These are phyloP conservation scores for Thalassaphorura encarpata DNA, from an alignment of 1,140 invertebrate species.

Conservation along the genomic window DNA sequence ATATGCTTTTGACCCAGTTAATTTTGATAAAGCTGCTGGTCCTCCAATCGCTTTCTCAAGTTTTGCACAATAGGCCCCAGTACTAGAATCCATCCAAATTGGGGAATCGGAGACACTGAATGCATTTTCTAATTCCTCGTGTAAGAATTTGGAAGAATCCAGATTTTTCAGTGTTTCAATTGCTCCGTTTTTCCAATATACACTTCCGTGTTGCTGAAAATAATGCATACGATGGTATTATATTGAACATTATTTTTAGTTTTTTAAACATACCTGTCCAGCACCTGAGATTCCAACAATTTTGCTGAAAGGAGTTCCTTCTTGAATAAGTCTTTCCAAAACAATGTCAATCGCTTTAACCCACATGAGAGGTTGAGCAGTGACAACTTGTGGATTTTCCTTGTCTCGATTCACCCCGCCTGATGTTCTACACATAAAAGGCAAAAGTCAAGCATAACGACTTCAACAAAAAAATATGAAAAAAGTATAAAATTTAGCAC, in stretches of 20 bases:
- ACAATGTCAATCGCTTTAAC: slow-evolving; percentile 88
- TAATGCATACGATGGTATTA: slow-evolving; percentile 1
- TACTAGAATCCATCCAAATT: slow-evolving; percentile 95
- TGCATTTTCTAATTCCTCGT: slow-evolving; percentile 62
- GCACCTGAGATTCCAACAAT: slow-evolving; percentile 77
- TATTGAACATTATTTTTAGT: neutral
- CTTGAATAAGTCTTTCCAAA: slow-evolving; percentile 63
- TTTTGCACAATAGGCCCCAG: slow-evolving; percentile 61
- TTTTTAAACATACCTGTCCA: slow-evolving; percentile 56
- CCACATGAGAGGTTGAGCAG: slow-evolving; percentile 82
- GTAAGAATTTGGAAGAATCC: slow-evolving; percentile 62
- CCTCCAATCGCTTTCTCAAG: slow-evolving; percentile 74
- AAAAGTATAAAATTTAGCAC: slow-evolving; percentile 15
- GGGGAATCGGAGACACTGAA: slow-evolving; percentile 77
- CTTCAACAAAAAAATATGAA: too few relatives aligned
- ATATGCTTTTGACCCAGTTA: slow-evolving; percentile 86
- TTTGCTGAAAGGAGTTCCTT: slow-evolving; percentile 68
- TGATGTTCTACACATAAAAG: slow-evolving; percentile 49
- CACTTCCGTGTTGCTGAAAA: slow-evolving; percentile 86
- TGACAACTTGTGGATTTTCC: slow-evolving; percentile 53
- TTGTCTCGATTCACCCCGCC: slow-evolving; percentile 60
- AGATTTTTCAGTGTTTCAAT: slow-evolving; percentile 52
- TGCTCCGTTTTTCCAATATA: slow-evolving; percentile 80
- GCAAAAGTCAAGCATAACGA: too few relatives aligned
- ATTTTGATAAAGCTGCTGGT: slow-evolving; percentile 61